A percentile compares a stretch with the other conserved stretches of the same genome.
phyloP scores from a whole-genome alignment of 2,113 vertebrate genomes.

The Gallinago undulata region DNA sequence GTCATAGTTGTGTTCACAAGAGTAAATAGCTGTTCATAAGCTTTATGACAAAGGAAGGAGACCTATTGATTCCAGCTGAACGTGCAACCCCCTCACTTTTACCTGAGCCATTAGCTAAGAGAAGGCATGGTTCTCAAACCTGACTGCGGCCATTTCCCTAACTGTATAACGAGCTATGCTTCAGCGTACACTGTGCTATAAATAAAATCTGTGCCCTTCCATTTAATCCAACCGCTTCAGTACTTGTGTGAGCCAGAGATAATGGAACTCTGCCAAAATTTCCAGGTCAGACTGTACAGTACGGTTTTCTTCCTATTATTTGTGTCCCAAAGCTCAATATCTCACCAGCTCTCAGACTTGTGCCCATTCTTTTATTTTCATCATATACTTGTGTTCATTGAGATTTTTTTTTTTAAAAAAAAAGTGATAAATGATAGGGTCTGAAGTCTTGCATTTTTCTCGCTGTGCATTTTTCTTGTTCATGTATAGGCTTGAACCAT shows the following conservation, averaged over 20 bases:
- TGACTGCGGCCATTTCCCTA: background rate
- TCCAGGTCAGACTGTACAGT: background rate
- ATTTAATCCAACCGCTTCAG: slow-evolving; percentile 20
- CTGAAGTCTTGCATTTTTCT: background rate
- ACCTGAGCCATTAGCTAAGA: background rate
- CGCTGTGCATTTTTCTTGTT: background rate
- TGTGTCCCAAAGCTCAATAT: background rate
- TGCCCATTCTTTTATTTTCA: background rate
- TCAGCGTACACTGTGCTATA: background rate
- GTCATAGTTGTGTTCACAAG: background rate
- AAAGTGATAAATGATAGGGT: background rate
- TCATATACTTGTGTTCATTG: background rate
- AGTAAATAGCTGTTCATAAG: background rate
- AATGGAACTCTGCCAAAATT: background rate
- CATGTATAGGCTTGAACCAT: slow-evolving; percentile 31
- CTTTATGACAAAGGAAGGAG: background rate
- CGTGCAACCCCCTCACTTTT: background rate
- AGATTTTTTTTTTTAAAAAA: background rate
- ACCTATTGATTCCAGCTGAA: background rate
- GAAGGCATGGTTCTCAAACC: background rate
- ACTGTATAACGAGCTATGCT: background rate
- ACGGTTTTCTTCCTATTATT: background rate
- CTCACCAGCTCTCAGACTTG: background rate
- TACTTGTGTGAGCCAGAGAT: background rate
- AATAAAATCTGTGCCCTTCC: slow-evolving; percentile 4